These are phyloP conservation scores for Esox niger DNA, from an alignment of 2,113 vertebrate genomes.

Conservation along the genomic window DNA sequence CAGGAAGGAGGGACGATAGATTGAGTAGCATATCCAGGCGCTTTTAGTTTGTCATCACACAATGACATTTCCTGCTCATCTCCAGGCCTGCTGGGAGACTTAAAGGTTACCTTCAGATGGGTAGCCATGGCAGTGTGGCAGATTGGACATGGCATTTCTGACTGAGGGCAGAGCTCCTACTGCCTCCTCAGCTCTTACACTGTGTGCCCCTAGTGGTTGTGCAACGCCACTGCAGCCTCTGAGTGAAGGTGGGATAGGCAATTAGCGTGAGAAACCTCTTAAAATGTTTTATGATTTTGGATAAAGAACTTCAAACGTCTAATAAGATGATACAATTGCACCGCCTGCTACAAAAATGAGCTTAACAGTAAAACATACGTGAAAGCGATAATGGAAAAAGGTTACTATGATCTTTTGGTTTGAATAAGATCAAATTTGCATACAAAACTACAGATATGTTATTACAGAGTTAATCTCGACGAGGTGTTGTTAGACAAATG, in stretches of 20 bases:
- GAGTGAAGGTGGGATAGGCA: conserved; percentile 8
- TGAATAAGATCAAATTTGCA: no score
- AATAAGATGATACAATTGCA: conserved; percentile 20
- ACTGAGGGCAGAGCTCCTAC: conserved; percentile 17
- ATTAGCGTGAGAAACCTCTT: conserved; percentile 25
- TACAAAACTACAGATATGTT: no score
- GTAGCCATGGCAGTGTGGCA: conserved; percentile 32
- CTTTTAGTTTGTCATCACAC: conserved; percentile 54
- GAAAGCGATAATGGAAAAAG: conserved; percentile 4
- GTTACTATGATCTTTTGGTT: neutral
- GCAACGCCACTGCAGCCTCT: conserved; percentile 9
- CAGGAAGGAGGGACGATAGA: conserved; percentile 20
- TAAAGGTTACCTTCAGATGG: conserved; percentile 60
- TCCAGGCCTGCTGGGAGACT: conserved; percentile 44
- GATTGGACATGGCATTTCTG: conserved; percentile 35
- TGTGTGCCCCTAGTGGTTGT: neutral
- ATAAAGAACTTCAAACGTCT: conserved; percentile 28
- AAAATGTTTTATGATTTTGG: conserved; percentile 22
- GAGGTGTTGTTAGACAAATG: no score
- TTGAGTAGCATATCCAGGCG: conserved; percentile 31
- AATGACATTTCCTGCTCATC: conserved; percentile 59
- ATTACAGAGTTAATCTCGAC: no score
- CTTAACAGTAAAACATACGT: conserved; percentile 2
- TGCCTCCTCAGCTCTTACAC: neutral
- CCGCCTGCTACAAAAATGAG: conserved; percentile 14